Evolutionary conservation across 2,113 vertebrate species (phyloP), one percentile per base, ranked within the genome.

Genomic region (Tenebrosternarchus preto): DNA sequence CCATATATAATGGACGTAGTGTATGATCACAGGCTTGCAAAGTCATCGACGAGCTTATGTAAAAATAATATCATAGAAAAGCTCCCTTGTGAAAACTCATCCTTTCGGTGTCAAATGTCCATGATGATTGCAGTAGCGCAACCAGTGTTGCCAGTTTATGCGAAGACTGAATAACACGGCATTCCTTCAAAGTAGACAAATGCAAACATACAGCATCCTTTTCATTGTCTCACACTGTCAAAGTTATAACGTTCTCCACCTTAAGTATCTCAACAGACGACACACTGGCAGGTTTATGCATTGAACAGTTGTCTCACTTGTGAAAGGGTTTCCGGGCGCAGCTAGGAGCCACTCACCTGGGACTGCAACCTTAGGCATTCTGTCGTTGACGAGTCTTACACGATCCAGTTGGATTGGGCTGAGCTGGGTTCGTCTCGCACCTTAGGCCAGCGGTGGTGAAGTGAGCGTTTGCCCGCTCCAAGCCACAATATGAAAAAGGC

Each of bases 281-380:
- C 43, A 15, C 39, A 1, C 39, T 43, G 1, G 1, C 39, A 5
- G 2, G 43, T 1, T 1, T 12, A 50, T 50, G 43, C 43, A 50
- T 50, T 1, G 9, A 31, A 64, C 24, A 63, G 4, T 29, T 2
- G 31, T n/a, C 11, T 12, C 7, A n/a, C 31, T 39, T n/a, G 64
- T 68, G 31, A 31, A 68, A 39, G 33, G 33, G 20, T 46, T 63
- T 50, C 39, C 76, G 73, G 25, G 27, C 64, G 29, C 19, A 74
- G 43, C 20, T 57, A 36, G 53, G 66, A 76, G 33, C 61, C 73
- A 95, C 95, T 93, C 92, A 96, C 95, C 95, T 92, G 93, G 89
- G 85, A 92, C 88, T 84, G 85, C 80, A 83, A 92, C 83, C 86
- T 89, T 91, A 1, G 95, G 90, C 94, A 96, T 96, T 17, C 22